Conservation (phyloP, 2,797 vertebrate genomes). For the Gadopsis marmoratus region DNA sequence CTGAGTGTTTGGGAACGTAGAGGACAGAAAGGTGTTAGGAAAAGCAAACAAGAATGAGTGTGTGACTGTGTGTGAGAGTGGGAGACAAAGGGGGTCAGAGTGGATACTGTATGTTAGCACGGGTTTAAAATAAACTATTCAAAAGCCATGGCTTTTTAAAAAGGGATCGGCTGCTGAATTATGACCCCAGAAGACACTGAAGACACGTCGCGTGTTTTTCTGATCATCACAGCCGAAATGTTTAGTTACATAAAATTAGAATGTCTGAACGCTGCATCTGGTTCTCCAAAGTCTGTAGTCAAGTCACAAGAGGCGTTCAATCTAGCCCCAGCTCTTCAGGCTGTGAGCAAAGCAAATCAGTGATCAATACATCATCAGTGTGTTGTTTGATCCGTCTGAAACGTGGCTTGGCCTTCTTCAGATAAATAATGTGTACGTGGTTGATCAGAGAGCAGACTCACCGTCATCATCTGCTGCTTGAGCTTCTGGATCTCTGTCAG, state of each 20-base stretch:
- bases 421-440: background rate
- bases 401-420: background rate
- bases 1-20: background rate
- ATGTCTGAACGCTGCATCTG: background rate
- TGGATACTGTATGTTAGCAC: conserved; percentile 39
- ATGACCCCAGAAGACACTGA: background rate
- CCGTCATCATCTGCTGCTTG: conserved; percentile 94
- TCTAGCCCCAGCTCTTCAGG: background rate
- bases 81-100: conserved; percentile 8
- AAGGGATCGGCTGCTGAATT: background rate
- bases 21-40: background rate
- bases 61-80: background rate
- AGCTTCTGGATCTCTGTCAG: conserved; percentile 96
- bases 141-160: conserved; percentile 13
- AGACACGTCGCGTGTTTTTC: background rate
- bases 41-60: background rate
- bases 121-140: conserved; percentile 57
- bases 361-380: background rate
- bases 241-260: background rate
- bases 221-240: background rate
- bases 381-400: background rate
- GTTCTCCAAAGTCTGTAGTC: too few relatives aligned
- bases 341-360: background rate
- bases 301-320: background rate
- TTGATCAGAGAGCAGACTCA: conserved; percentile 66